Conservation (phyloP, 2,113 vertebrate genomes). For the Megaceryle torquata region DNA sequence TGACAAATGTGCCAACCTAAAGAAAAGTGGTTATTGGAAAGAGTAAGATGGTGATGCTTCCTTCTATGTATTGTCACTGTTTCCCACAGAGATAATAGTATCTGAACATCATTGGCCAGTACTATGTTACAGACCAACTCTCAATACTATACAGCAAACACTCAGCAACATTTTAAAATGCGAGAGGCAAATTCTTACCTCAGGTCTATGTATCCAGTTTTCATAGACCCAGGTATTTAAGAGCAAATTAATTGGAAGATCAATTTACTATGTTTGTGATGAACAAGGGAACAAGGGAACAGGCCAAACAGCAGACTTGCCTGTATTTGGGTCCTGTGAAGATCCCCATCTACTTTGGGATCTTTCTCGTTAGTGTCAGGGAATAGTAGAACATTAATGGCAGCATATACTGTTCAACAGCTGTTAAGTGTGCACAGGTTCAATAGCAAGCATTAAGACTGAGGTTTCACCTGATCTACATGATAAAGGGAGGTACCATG, state of each 20-base stretch:
- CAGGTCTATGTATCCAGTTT: background rate
- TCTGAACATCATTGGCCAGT: background rate
- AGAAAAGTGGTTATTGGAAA: background rate
- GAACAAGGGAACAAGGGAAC: background rate
- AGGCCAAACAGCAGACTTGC: background rate
- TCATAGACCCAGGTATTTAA: background rate
- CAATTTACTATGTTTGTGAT: background rate
- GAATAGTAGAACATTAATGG: background rate
- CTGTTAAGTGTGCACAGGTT: background rate
- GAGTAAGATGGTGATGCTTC: background rate
- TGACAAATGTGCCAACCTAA: background rate
- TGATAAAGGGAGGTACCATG: background rate
- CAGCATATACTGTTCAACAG: background rate
- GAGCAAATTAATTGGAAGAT: background rate
- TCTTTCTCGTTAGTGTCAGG: background rate
- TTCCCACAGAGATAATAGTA: background rate
- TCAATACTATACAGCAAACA: background rate
- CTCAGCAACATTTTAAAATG: background rate
- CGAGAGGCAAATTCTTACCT: background rate
- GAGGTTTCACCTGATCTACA: background rate
- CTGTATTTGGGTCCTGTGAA: background rate
- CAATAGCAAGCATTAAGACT: background rate
- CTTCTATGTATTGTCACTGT: background rate
- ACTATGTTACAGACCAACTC: background rate
- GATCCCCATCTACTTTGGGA: background rate